Percentiles rank a stretch among this genome's conserved stretches.
phyloP scores from a whole-genome alignment of 30 jellyfish, hydroid and myxozoan genomes.

The Aurelia coerulea region DNA sequence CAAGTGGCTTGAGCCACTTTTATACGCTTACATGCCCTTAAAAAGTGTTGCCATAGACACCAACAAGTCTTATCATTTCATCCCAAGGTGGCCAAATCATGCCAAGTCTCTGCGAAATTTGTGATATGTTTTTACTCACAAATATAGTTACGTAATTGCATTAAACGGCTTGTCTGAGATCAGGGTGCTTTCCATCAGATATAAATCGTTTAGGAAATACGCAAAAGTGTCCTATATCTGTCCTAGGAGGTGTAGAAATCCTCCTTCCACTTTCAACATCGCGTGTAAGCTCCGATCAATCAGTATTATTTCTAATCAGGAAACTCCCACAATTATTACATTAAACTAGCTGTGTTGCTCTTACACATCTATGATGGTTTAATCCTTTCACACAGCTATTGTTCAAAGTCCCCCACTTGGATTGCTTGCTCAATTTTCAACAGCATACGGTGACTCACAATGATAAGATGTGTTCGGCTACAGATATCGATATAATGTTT shows the following conservation, averaged over 20 bases:
- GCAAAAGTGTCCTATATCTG: constrained; percentile 9
- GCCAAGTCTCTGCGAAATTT: no score
- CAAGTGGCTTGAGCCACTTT: no score
- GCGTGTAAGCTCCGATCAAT: constrained; percentile 41
- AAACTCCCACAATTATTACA: constrained; percentile 23
- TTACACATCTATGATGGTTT: neutral
- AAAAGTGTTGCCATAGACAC: no score
- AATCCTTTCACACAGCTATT: constrained; percentile 21
- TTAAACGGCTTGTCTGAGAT: constrained; percentile 9
- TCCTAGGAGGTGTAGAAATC: constrained; percentile 49
- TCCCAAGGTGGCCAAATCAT: no score
- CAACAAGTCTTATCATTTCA: no score
- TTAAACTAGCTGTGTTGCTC: constrained; percentile 43
- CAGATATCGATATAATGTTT: no score
- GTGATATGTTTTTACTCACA: no score
- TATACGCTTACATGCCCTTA: no score
- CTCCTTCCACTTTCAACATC: constrained; percentile 19
- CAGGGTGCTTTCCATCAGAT: neutral
- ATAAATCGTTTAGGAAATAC: constrained; percentile 30
- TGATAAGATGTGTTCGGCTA: no score
- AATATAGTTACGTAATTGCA: neutral
- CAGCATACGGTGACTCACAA: neutral
- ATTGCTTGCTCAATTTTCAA: constrained; percentile 14
- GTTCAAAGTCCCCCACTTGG: constrained; percentile 8
- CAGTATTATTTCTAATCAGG: constrained; percentile 37